Base-by-base conservation (phyloP, 2,113 vertebrate genomes). In the Albula glossodonta region DNA sequence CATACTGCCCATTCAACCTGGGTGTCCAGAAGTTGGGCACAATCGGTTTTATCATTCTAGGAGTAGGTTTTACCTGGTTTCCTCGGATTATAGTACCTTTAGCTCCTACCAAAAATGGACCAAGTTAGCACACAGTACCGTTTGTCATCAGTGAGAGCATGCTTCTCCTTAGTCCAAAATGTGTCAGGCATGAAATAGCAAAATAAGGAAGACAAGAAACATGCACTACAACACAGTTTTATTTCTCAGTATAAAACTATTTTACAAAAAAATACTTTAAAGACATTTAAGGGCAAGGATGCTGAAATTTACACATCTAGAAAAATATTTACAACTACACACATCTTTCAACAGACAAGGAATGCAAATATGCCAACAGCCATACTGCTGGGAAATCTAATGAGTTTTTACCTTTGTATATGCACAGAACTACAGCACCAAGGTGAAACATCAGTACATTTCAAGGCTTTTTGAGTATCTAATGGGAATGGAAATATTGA, bases 161-260 rank as follows among this genome's bases (percentile, higher is more conserved):
- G 60, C 17, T 4, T 66, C 15, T 9, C 19, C 60, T 79, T 50
- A 17, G 5, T 48, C 50, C 78, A 48, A 49, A 78, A 78, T 50
- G 70, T 25, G 7, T n/a, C 70, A 74, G 5, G 22, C 22, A 6
- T 25, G n/a, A 74, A n/a, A n/a, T 11, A 84, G 7, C 1, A 15
- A n/a, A 57, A 57, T 31, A 79, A 22, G 22, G 4, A 84, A 2
- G 74, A 50, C 17, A 70, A 51, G 48, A 41, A 22, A 7, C 10
- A 25, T 56, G 22, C 7, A 25, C 48, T 22, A 85, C 52, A 85
- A 48, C 13, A 25, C 12, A 85, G 48, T 90, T 41, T 90, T 89
- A 90, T 83, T 91, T 92, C 91, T 82, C 78, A 88, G 92, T 90
- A 90, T 86, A 92, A 93, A 91, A 89, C 88, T 87, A 92, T 80